Percentiles rank a stretch among this genome's conserved stretches.
phyloP scores from a whole-genome alignment of 2,113 vertebrate genomes.

The Ramphastos sulfuratus region DNA sequence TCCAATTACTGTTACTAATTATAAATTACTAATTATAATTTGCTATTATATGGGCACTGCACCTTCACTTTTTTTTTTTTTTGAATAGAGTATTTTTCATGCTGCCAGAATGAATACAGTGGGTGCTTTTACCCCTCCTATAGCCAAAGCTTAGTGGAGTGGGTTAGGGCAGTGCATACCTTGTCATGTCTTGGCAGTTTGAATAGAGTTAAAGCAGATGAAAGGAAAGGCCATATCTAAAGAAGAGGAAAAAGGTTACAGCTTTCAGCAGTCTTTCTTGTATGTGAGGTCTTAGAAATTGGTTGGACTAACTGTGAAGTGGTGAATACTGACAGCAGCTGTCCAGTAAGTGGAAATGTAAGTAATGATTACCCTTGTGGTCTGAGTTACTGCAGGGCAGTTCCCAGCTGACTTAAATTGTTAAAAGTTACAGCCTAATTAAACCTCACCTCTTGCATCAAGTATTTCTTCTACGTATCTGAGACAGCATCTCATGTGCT shows the following conservation, averaged over 20 bases:
- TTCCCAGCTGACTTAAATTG: conserved; percentile 1
- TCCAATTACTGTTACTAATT: neutral
- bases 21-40: neutral
- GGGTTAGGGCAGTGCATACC: rapidly evolving
- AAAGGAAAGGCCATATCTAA: conserved; percentile 8
- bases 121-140: neutral
- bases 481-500: neutral
- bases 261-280: neutral
- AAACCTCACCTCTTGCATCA: neutral
- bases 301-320: neutral
- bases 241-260: neutral
- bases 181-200: neutral
- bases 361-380: neutral
- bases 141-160: neutral
- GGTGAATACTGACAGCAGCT: conserved; percentile 18
- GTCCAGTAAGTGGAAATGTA: neutral
- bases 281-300: neutral
- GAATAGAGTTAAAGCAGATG: neutral
- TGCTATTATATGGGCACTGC: neutral
- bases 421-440: conserved; percentile 28
- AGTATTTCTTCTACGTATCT: neutral
- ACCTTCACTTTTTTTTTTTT: neutral
- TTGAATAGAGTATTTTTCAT: neutral
- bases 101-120: neutral
- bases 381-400: neutral